Percentiles rank a stretch among this genome's conserved stretches.
These are phyloP conservation scores for Oreortyx pictus DNA, from an alignment of 2,797 vertebrate species.

Conservation along the genomic window DNA sequence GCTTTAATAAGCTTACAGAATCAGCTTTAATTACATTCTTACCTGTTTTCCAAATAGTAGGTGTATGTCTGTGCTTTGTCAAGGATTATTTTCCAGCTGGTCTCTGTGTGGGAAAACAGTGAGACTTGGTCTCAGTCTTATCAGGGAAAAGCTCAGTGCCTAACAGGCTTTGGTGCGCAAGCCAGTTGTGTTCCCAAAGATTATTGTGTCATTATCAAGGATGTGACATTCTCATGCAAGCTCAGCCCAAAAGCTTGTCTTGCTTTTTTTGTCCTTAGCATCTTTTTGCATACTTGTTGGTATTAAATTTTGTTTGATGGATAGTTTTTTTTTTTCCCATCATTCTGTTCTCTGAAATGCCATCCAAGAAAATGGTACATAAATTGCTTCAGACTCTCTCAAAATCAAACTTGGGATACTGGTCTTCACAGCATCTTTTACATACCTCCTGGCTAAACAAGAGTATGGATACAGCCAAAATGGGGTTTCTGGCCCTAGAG, in stretches of 20 bases:
- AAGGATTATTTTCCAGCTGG: not conserved
- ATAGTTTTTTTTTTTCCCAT: not conserved
- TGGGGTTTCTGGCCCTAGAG: conserved; percentile 38
- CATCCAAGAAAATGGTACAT: not conserved
- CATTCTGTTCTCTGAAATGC: not conserved
- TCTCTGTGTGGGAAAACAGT: not conserved
- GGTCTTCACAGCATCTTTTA: not conserved
- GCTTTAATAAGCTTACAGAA: not conserved
- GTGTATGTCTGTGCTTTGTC: not conserved
- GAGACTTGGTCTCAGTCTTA: not conserved
- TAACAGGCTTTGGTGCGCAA: not conserved
- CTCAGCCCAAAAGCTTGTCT: not conserved
- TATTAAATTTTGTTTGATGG: not conserved
- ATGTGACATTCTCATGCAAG: not conserved
- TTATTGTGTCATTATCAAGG: not conserved
- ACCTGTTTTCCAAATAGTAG: not conserved
- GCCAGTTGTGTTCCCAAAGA: not conserved
- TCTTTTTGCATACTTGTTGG: not conserved
- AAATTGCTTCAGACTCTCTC: not conserved
- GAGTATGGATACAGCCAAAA: conserved; percentile 9
- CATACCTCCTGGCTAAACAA: conserved; percentile 7
- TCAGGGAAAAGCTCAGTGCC: not conserved
- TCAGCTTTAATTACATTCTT: not conserved
- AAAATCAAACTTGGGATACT: not conserved
- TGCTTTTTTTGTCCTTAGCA: not conserved